Conservation (phyloP, 1,140 invertebrate genomes). For the Drosophila pectinifera region DNA sequence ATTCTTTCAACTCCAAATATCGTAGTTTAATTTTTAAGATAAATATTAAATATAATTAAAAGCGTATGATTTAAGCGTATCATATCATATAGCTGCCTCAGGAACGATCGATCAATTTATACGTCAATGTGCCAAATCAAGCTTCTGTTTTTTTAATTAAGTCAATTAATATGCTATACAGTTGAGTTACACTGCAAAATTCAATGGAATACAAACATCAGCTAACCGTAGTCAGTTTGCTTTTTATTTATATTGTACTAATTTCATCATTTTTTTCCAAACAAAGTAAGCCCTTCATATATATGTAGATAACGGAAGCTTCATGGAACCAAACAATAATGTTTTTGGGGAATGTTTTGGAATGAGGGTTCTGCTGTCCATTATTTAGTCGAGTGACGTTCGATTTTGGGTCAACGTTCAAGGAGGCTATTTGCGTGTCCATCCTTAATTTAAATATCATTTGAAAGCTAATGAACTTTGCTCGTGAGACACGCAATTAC, state of each 20-base stretch:
- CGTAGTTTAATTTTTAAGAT: no score
- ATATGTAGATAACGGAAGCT: background rate
- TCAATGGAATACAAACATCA: background rate
- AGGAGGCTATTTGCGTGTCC: constrained; percentile 6
- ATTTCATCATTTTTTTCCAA: constrained; percentile 27
- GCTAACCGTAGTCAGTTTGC: background rate
- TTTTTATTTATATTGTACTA: constrained; percentile 2
- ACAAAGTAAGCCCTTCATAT: constrained; percentile 6
- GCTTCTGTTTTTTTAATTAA: no score
- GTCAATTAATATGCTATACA: no score
- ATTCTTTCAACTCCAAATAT: no score
- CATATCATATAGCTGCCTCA: no score
- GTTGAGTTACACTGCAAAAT: background rate
- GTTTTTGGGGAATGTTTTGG: background rate
- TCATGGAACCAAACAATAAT: background rate
- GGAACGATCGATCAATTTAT: no score
- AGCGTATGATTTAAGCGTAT: no score
- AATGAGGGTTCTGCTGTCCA: background rate
- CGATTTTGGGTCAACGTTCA: constrained; percentile 13
- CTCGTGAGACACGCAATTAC: constrained; percentile 30
- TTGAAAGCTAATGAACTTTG: constrained; percentile 19
- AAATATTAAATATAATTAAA: no score
- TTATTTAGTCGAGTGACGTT: background rate
- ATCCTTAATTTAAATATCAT: constrained; percentile 25
- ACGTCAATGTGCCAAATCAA: no score